A percentile compares a stretch with the other conserved stretches of the same genome.
Conservation (phyloP, 2,888 invertebrate species). For the Pterostichus niger region DNA sequence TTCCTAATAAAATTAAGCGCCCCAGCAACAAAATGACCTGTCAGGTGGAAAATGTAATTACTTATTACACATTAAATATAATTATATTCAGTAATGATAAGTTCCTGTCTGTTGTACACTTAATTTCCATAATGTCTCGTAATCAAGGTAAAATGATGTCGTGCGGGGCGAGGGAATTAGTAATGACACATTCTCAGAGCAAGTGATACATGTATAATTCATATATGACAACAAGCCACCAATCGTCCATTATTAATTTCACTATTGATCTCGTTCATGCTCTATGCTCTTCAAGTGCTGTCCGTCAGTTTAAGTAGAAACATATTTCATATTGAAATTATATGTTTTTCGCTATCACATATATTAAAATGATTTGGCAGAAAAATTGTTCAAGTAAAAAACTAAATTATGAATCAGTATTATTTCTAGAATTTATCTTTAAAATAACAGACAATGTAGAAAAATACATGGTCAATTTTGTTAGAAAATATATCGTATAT, state of each 20-base stretch:
- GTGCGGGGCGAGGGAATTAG: background rate
- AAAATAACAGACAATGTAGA: too few relatives aligned
- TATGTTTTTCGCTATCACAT: too few relatives aligned
- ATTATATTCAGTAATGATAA: conserved; percentile 20
- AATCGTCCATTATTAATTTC: conserved; percentile 16
- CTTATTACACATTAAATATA: conserved; percentile 28
- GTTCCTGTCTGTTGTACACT: conserved; percentile 16
- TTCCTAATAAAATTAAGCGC: too few relatives aligned
- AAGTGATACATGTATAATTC: conserved; percentile 28
- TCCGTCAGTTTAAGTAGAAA: too few relatives aligned
- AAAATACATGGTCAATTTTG: too few relatives aligned
- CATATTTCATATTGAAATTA: too few relatives aligned
- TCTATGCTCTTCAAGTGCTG: too few relatives aligned
- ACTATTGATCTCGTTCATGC: background rate
- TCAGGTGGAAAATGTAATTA: conserved; percentile 34
- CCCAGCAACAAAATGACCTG: background rate
- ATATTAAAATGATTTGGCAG: too few relatives aligned
- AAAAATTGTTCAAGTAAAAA: too few relatives aligned
- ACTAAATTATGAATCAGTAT: too few relatives aligned
- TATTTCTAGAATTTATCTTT: too few relatives aligned
- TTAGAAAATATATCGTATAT: too few relatives aligned
- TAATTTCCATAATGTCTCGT: conserved; percentile 50
- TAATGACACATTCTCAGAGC: conserved; percentile 28
- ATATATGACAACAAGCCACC: conserved; percentile 10
- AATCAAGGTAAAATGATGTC: conserved; percentile 38